phyloP scores from a whole-genome alignment of 2,113 vertebrate species.

The Eretmodus cyanostictus region DNA sequence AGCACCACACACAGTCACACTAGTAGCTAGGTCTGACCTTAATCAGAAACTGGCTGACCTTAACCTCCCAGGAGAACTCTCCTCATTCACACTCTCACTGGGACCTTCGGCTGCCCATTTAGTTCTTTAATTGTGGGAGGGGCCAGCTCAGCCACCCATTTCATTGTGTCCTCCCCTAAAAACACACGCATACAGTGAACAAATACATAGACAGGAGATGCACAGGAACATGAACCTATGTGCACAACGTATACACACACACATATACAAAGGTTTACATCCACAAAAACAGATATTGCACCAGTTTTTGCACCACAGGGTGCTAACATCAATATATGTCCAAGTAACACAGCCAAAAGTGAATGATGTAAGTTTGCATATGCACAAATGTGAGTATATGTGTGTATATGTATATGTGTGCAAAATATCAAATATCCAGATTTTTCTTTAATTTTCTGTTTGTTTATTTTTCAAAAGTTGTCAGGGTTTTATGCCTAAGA shows the following conservation, averaged over 20 bases:
- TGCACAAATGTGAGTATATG: neutral
- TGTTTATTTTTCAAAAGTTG: neutral
- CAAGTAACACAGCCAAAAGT: conserved; percentile 44
- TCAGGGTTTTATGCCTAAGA: neutral
- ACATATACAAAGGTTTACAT: neutral
- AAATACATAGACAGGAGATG: neutral
- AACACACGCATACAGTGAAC: neutral
- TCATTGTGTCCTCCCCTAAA: conserved; percentile 57
- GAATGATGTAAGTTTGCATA: neutral
- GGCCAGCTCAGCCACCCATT: conserved; percentile 65
- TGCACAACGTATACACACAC: neutral
- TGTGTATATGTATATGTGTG: neutral
- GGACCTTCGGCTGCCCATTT: conserved; percentile 63
- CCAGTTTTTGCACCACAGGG: conserved; percentile 27
- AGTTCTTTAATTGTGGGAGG: conserved; percentile 64
- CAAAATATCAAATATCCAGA: neutral
- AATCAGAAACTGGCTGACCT: conserved; percentile 69
- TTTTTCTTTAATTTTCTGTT: neutral
- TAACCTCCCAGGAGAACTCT: conserved; percentile 65
- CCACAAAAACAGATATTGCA: conserved; percentile 19
- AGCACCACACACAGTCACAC: conserved; percentile 40
- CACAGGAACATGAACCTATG: neutral
- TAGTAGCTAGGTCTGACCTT: conserved; percentile 59
- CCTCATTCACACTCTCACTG: conserved; percentile 62
- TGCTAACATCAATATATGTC: conserved; percentile 53